These are phyloP conservation scores for Chloromyia formosa DNA, from an alignment of 2,888 invertebrate species.

Conservation along the genomic window DNA sequence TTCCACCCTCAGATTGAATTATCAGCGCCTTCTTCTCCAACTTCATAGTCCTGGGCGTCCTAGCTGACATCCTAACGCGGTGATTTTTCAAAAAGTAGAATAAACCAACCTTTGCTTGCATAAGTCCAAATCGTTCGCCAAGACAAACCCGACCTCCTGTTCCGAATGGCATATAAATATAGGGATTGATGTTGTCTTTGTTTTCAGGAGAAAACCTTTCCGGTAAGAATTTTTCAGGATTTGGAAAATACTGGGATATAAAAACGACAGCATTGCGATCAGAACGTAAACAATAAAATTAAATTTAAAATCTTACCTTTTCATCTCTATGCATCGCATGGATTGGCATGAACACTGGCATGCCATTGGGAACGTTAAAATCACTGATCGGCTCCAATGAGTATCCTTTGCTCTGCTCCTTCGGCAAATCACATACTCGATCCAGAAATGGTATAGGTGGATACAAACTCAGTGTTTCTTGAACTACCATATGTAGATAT, in stretches of 20 bases:
- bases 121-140: constrained; percentile 60
- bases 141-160: constrained; percentile 61
- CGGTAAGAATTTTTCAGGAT: constrained; percentile 60
- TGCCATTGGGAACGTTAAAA: constrained; percentile 57
- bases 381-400: constrained; percentile 56
- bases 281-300: neutral
- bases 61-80: constrained; percentile 54
- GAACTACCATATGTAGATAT: constrained; percentile 63
- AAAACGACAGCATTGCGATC: neutral
- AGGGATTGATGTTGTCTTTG: constrained; percentile 54
- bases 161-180: constrained; percentile 60
- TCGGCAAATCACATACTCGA: constrained; percentile 56
- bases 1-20: constrained; percentile 55
- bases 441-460: constrained; percentile 62
- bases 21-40: constrained; percentile 59
- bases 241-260: constrained; percentile 57
- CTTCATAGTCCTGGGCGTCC: constrained; percentile 53
- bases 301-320: constrained; percentile 53
- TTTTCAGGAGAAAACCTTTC: constrained; percentile 60
- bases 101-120: constrained; percentile 59
- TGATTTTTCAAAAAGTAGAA: constrained; percentile 60
- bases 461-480: constrained; percentile 61
- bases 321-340: constrained; percentile 61
- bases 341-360: constrained; percentile 60
- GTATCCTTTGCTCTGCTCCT: constrained; percentile 53